phyloP scores from a whole-genome alignment of 2,797 vertebrate genomes.

The Telmatherina bonti region DNA sequence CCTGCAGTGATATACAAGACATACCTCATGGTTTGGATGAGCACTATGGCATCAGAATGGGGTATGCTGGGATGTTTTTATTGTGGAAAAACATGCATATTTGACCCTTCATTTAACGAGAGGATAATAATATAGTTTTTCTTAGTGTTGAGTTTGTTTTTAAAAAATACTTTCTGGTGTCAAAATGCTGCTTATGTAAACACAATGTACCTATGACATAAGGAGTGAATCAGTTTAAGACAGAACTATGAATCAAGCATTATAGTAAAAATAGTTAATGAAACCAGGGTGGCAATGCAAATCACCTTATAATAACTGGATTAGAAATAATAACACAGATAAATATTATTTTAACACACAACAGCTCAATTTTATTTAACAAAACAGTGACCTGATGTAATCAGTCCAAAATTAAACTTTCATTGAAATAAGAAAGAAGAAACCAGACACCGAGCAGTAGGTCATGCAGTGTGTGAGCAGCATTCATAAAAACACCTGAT shows the following conservation, averaged over 20 bases:
- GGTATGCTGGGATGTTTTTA: neutral
- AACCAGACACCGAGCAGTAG: neutral
- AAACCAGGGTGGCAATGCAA: neutral
- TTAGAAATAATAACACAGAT: neutral
- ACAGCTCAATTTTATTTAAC: neutral
- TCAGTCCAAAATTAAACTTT: neutral
- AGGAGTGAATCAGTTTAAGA: too few species aligned
- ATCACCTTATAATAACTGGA: neutral
- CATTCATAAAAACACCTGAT: conserved; percentile 86
- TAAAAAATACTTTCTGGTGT: neutral
- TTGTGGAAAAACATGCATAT: neutral
- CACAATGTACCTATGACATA: too few species aligned
- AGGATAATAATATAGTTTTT: neutral
- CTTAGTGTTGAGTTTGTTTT: neutral
- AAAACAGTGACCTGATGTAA: neutral
- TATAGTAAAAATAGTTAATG: too few species aligned
- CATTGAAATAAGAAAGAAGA: neutral
- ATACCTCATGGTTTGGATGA: neutral
- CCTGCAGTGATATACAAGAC: conserved; percentile 1
- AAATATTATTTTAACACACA: neutral
- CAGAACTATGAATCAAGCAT: too few species aligned
- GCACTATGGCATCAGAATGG: neutral
- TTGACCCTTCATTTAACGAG: neutral
- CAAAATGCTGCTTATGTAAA: too few species aligned
- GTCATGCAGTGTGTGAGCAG: neutral